Evolutionary conservation across 2,888 invertebrate species (phyloP).

Genomic region (Scaptomyza flava): DNA sequence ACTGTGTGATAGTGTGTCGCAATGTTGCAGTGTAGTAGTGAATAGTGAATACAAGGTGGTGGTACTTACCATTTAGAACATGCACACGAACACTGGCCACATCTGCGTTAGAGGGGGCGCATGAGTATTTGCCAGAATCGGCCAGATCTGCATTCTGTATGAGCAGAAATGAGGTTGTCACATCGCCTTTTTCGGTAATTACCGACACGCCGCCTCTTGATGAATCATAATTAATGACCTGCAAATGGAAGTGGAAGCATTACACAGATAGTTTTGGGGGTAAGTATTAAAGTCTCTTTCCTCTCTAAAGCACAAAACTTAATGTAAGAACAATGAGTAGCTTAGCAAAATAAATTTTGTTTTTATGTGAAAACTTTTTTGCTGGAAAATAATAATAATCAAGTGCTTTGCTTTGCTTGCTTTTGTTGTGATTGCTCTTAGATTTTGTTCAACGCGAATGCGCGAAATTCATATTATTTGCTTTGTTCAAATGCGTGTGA

Average conservation of each 20-base stretch:
- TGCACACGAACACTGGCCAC: conserved; percentile 91
- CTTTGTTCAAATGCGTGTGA: conserved; percentile 55
- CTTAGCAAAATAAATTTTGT: conserved; percentile 11
- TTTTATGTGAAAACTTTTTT: conserved; percentile 11
- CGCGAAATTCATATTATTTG: conserved; percentile 33
- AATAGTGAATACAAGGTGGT: conserved; percentile 10
- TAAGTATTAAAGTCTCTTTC: conserved; percentile 32
- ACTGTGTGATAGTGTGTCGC: conserved; percentile 21
- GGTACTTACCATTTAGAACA: conserved; percentile 91
- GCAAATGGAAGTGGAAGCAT: conserved; percentile 75
- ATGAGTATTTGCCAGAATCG: conserved; percentile 92
- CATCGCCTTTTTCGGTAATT: conserved; percentile 92
- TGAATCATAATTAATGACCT: conserved; percentile 92
- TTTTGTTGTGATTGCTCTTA: conserved; percentile 1
- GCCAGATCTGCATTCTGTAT: conserved; percentile 90
- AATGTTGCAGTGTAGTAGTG: conserved; percentile 21
- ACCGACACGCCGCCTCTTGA: conserved; percentile 91
- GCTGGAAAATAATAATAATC: conserved; percentile 46
- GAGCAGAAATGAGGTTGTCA: conserved; percentile 91
- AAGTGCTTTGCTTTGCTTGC: conserved; percentile 2
- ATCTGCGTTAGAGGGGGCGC: conserved; percentile 92
- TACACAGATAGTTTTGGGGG: conserved; percentile 25
- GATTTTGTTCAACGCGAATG: conserved; percentile 15
- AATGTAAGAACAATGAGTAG: conserved; percentile 52
- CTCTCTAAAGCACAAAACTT: background rate